phyloP scores from a whole-genome alignment of 2,888 invertebrate genomes.

The Pogonocherus hispidulus region DNA sequence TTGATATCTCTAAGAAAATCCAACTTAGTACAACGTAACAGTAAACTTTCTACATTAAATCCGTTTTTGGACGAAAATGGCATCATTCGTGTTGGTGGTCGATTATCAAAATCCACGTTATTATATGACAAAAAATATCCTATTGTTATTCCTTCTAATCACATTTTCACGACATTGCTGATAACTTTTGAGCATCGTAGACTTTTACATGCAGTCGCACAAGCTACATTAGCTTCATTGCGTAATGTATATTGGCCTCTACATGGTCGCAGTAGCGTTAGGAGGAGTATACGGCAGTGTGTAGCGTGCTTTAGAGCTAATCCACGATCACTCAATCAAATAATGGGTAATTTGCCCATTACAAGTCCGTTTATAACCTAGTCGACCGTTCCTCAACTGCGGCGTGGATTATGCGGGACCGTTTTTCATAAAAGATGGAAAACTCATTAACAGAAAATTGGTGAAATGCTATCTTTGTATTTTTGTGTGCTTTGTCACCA shows the following conservation, averaged over 20 bases:
- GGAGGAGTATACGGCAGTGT: not conserved
- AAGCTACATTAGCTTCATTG: not conserved
- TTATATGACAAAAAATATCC: constrained; percentile 41
- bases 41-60: constrained; percentile 31
- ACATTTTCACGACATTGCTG: constrained; percentile 3
- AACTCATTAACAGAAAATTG: not conserved
- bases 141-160: constrained; percentile 39
- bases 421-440: not conserved
- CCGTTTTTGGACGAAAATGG: constrained; percentile 44
- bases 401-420: not conserved
- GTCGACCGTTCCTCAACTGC: not conserved
- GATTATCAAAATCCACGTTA: constrained; percentile 31
- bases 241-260: not conserved
- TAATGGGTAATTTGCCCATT: not conserved
- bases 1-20: not conserved
- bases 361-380: not conserved
- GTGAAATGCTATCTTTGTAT: constrained; percentile 4
- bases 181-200: not conserved
- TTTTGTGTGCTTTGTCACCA: constrained; percentile 16
- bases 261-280: not conserved
- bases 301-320: not conserved
- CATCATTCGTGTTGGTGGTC: constrained; percentile 45
- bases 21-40: not conserved
- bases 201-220: not conserved
- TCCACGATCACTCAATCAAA: not conserved